phyloP scores from a whole-genome alignment of 2,888 invertebrate genomes.

The Plusia festucae region DNA sequence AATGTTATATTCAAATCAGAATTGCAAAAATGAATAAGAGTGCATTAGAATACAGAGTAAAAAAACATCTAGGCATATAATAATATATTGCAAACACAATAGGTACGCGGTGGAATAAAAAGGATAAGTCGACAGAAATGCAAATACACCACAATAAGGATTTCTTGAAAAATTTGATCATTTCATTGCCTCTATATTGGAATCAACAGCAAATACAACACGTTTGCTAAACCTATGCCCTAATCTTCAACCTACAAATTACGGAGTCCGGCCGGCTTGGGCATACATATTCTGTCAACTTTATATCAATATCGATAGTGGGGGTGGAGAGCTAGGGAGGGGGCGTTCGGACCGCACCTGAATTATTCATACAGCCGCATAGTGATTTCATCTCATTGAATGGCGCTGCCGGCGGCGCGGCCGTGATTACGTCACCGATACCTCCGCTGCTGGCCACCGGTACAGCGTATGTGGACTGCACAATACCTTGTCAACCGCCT shows the following conservation, averaged over 20 bases:
- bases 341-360: conserved; percentile 77
- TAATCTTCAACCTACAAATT: conserved; percentile 22
- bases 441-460: conserved; percentile 73
- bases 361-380: conserved; percentile 88
- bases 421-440: conserved; percentile 87
- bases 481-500: conserved; percentile 80
- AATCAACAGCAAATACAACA: conserved; percentile 11
- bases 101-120: too few relatives aligned
- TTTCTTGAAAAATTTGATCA: too few relatives aligned
- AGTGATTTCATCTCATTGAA: conserved; percentile 89
- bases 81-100: too few relatives aligned
- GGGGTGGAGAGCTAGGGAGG: conserved; percentile 54
- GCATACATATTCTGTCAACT: conserved; percentile 66
- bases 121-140: too few relatives aligned
- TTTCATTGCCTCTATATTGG: not conserved
- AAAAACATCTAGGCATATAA: too few relatives aligned
- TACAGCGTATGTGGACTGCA: conserved; percentile 63
- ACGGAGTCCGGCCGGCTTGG: conserved; percentile 21
- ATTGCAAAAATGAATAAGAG: too few relatives aligned
- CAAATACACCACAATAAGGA: too few relatives aligned
- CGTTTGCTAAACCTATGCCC: not conserved
- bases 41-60: too few relatives aligned
- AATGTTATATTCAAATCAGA: too few relatives aligned
- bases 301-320: conserved; percentile 73
- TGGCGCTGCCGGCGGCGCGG: conserved; percentile 75